Conservation (phyloP, 2,797 vertebrate genomes). For the Sebastolobus altivelis region DNA sequence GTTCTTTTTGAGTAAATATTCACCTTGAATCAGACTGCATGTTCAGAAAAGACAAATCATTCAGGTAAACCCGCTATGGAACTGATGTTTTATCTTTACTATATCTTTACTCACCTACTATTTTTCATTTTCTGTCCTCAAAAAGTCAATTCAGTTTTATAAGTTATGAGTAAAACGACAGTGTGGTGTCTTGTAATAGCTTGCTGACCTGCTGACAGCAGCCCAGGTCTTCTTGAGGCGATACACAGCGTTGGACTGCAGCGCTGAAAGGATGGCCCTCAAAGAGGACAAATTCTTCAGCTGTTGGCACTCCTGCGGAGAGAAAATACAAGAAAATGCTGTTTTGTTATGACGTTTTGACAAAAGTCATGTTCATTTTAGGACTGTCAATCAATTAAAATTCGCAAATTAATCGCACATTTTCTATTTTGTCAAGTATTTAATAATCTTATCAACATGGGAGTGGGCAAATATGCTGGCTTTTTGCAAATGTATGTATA, state of each 20-base stretch:
- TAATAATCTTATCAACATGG: no score
- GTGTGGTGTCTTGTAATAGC: background rate
- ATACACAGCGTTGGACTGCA: conserved; percentile 91
- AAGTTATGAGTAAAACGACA: background rate
- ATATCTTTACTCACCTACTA: background rate
- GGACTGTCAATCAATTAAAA: no score
- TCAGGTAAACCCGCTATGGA: background rate
- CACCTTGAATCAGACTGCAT: background rate
- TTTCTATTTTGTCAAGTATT: no score
- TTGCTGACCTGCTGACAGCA: conserved; percentile 80
- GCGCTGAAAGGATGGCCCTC: conserved; percentile 90
- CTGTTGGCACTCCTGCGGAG: conserved; percentile 86
- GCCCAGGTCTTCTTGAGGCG: conserved; percentile 92
- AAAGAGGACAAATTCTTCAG: conserved; percentile 92
- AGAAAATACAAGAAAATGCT: background rate
- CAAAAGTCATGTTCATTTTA: background rate
- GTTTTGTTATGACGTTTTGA: no score
- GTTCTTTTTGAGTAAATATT: background rate
- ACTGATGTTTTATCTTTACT: background rate
- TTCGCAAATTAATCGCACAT: no score
- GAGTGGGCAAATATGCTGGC: no score
- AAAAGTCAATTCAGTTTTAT: background rate
- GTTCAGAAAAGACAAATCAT: background rate
- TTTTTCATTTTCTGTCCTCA: background rate
- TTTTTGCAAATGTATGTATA: no score